These are phyloP conservation scores for Phymorhynchus buccinoides DNA, from an alignment of 1,140 invertebrate species.

Conservation along the genomic window DNA sequence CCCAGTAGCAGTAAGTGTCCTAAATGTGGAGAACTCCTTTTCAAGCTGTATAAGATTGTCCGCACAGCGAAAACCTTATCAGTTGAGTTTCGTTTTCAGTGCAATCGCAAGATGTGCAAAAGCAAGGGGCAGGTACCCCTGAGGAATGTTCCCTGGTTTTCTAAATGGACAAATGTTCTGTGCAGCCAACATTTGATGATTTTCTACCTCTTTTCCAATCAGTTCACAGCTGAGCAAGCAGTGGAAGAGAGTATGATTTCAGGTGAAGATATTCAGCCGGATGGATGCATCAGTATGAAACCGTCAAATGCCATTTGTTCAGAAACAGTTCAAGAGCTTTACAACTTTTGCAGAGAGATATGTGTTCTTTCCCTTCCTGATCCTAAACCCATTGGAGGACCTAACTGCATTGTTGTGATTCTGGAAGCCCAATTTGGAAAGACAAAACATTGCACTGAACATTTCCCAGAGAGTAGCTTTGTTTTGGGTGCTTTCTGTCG, in stretches of 20 bases:
- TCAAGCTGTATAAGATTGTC: not conserved
- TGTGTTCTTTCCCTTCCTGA: not conserved
- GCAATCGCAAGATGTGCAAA: not conserved
- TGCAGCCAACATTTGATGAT: not conserved
- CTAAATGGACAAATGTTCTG: not conserved
- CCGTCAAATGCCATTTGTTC: not conserved
- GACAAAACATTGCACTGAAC: not conserved
- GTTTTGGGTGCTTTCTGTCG: not conserved
- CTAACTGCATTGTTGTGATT: not conserved
- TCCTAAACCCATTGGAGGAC: not conserved
- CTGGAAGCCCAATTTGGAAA: not conserved
- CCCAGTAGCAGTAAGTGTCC: not conserved
- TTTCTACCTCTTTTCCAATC: not conserved
- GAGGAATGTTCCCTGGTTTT: not conserved
- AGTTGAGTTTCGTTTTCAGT: conserved; percentile 7
- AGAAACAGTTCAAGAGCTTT: not conserved
- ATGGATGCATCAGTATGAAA: not conserved
- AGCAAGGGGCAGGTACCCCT: not conserved
- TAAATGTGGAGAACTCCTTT: not conserved
- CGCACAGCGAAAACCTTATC: not conserved
- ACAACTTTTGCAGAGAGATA: conserved; percentile 7
- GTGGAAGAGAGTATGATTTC: not conserved
- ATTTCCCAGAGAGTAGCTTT: not conserved
- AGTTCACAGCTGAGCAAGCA: conserved; percentile 6
- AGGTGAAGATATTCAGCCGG: not conserved